Conservation (phyloP, 1,140 invertebrate genomes). For the Drosophila hydei region DNA sequence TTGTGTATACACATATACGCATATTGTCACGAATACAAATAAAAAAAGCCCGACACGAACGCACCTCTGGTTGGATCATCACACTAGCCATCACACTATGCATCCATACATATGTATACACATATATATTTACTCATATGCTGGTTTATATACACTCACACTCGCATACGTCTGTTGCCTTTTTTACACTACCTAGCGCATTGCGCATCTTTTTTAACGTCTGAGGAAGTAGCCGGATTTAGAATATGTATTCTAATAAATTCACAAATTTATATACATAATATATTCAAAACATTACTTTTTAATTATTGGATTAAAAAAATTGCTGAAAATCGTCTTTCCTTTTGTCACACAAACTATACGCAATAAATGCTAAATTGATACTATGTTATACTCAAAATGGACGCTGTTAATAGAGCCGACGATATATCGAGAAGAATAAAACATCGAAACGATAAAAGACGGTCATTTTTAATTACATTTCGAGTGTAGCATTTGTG, state of each 20-base stretch:
- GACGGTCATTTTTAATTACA: background rate
- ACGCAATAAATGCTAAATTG: slow-evolving; percentile 40
- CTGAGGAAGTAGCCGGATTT: background rate
- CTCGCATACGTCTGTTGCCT: slow-evolving; percentile 42
- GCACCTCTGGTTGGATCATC: slow-evolving; percentile 52
- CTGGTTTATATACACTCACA: slow-evolving; percentile 39
- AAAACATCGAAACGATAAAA: background rate
- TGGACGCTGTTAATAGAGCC: slow-evolving; percentile 31
- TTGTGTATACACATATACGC: slow-evolving; percentile 4
- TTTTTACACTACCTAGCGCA: slow-evolving; percentile 45
- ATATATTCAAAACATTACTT: slow-evolving; percentile 9
- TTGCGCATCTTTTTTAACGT: slow-evolving; percentile 36
- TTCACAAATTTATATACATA: slow-evolving; percentile 14
- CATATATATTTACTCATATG: slow-evolving; percentile 41
- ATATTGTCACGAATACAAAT: slow-evolving; percentile 40
- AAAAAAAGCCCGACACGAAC: slow-evolving; percentile 45
- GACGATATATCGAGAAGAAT: slow-evolving; percentile 12
- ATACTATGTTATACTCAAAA: slow-evolving; percentile 33
- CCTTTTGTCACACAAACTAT: slow-evolving; percentile 35
- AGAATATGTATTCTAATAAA: background rate
- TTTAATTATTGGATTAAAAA: slow-evolving; percentile 10
- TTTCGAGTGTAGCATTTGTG: background rate
- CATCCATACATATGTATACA: slow-evolving; percentile 35
- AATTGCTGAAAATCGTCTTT: slow-evolving; percentile 23
- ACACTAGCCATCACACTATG: slow-evolving; percentile 46